These are phyloP conservation scores for Rhinolophus ferrumequinum DNA, from an alignment of 2,113 vertebrate genomes.

Conservation along the genomic window DNA sequence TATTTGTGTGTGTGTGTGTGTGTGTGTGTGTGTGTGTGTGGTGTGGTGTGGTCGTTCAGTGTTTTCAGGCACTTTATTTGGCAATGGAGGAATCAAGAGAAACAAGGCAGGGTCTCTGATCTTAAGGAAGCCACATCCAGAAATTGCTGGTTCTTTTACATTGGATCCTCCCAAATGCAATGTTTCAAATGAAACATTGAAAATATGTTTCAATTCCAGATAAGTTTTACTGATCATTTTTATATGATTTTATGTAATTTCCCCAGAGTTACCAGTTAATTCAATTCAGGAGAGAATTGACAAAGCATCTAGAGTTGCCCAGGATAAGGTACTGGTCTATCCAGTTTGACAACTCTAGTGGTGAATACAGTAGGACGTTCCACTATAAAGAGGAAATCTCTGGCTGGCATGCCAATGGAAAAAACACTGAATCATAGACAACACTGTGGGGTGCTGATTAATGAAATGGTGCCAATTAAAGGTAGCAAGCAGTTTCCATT, in stretches of 20 bases:
- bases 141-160: neutral
- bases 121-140: neutral
- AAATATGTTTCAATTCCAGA: slow-evolving; percentile 36
- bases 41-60: neutral
- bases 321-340: neutral
- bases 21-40: neutral
- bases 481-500: slow-evolving; percentile 36
- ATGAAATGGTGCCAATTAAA: neutral
- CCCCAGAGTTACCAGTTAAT: slow-evolving; percentile 19
- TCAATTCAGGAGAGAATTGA: neutral
- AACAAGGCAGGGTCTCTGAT: neutral
- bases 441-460: neutral
- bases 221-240: neutral
- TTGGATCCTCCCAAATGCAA: neutral
- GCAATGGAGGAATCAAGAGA: neutral
- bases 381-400: neutral
- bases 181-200: no score
- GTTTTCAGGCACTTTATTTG: neutral
- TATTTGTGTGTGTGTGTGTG: neutral
- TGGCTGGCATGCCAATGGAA: slow-evolving; percentile 3
- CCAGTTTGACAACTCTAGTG: slow-evolving; percentile 16
- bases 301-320: neutral
- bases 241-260: slow-evolving; percentile 19
- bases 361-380: neutral
- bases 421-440: slow-evolving; percentile 54